Percentiles rank a stretch among this genome's conserved stretches.
Conservation (phyloP, 2,888 invertebrate species). For the Glomeris marginata region DNA sequence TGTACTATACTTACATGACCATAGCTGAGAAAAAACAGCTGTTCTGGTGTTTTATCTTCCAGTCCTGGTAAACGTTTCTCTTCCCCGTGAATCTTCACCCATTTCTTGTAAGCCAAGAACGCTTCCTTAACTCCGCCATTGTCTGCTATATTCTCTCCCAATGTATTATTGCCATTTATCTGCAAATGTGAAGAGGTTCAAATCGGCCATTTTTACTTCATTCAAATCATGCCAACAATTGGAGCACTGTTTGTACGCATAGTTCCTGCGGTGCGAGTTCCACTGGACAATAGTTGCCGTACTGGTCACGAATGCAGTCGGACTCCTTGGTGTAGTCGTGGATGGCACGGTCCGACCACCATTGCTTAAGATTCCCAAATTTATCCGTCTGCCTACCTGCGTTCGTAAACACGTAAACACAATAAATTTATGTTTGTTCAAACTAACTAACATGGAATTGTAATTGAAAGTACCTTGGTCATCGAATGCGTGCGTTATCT, state of each 20-base stretch:
- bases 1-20: conserved; percentile 34
- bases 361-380: conserved; percentile 37
- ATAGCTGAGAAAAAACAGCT: conserved; percentile 36
- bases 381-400: conserved; percentile 41
- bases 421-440: background rate
- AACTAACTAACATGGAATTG: background rate
- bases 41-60: conserved; percentile 26
- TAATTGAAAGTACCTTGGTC: conserved; percentile 3
- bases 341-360: conserved; percentile 39
- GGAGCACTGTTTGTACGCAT: no score
- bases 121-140: conserved; percentile 15
- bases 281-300: conserved; percentile 60
- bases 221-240: no score
- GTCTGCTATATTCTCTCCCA: conserved; percentile 14
- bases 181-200: conserved; percentile 1
- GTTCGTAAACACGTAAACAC: no score
- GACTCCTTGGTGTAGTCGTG: conserved; percentile 34
- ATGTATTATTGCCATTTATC: conserved; percentile 12
- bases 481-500: conserved; percentile 12
- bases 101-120: conserved; percentile 29
- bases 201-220: background rate
- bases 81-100: conserved; percentile 21
- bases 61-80: conserved; percentile 19
- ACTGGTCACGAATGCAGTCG: conserved; percentile 53
- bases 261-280: conserved; percentile 38